Conservation (phyloP, 2,888 invertebrate genomes). For the Eristalinus aeneus region DNA sequence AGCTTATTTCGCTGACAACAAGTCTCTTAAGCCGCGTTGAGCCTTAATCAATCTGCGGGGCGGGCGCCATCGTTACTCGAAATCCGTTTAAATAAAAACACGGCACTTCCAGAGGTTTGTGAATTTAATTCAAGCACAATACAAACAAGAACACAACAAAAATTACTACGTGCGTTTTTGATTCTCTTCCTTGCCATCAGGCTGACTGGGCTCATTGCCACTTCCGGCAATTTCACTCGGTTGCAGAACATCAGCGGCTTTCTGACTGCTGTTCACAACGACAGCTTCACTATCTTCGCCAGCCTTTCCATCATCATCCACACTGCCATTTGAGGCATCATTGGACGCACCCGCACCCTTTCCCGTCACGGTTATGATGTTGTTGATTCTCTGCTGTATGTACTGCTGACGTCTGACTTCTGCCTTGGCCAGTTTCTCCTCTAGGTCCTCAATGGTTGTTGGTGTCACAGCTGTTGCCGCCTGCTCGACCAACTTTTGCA, state of each 20-base stretch:
- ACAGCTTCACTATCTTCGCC: conserved; percentile 31
- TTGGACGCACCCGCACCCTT: conserved; percentile 81
- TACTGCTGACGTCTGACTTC: conserved; percentile 85
- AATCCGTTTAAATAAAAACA: neutral
- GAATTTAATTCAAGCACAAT: neutral
- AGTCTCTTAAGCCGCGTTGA: neutral
- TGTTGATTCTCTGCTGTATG: conserved; percentile 77
- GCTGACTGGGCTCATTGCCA: conserved; percentile 26
- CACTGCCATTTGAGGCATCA: conserved; percentile 78
- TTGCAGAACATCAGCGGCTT: conserved; percentile 24
- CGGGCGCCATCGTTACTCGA: neutral
- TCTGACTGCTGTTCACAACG: conserved; percentile 36
- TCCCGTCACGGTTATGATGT: conserved; percentile 80
- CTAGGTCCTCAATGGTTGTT: conserved; percentile 84
- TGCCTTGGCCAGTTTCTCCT: conserved; percentile 87
- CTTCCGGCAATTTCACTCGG: conserved; percentile 1
- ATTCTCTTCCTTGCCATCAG: conserved; percentile 10
- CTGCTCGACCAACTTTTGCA: conserved; percentile 85
- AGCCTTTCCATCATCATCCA: conserved; percentile 57
- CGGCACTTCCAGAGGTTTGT: neutral
- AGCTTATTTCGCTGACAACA: no score
- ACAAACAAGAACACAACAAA: neutral
- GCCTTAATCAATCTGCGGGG: neutral
- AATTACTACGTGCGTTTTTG: conserved; percentile 21
- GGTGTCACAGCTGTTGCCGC: conserved; percentile 81